Evolutionary conservation across 2,888 invertebrate species (phyloP).

Genomic region (Rotaria sp.): DNA sequence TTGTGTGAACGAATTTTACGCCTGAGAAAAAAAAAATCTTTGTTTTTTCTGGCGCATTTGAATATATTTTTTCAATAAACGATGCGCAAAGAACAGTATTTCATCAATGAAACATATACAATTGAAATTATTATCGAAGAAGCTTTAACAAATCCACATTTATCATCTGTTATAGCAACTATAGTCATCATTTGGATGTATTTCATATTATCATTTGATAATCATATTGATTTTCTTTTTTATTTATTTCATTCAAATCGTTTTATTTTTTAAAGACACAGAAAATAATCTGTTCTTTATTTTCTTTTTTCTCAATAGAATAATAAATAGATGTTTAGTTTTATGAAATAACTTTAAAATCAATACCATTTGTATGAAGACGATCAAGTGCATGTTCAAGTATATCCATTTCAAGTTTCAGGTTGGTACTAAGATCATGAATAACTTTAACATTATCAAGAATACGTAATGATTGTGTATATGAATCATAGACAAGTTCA

Average conservation of each 20-base stretch:
- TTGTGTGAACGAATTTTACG: neutral
- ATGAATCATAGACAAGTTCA: constrained; percentile 51
- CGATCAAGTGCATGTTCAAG: constrained; percentile 31
- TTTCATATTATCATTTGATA: no score
- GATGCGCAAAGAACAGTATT: no score
- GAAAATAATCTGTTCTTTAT: no score
- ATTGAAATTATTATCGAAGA: no score
- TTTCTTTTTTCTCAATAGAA: no score
- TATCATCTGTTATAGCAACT: no score
- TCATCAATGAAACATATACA: no score
- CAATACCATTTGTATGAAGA: neutral
- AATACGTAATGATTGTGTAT: constrained; percentile 48
- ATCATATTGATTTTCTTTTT: no score
- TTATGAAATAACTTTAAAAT: constrained; percentile 11
- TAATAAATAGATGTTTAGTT: no score
- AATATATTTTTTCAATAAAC: neutral
- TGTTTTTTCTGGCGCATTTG: neutral
- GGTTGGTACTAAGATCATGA: constrained; percentile 43
- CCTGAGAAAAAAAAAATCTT: neutral
- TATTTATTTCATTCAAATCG: no score
- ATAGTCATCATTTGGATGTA: neutral
- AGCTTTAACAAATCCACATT: no score
- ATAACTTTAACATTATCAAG: constrained; percentile 46
- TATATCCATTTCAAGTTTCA: constrained; percentile 44
- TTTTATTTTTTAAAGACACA: neutral